phyloP scores from a whole-genome alignment of 1,140 invertebrate genomes.

The Venturia canescens region DNA sequence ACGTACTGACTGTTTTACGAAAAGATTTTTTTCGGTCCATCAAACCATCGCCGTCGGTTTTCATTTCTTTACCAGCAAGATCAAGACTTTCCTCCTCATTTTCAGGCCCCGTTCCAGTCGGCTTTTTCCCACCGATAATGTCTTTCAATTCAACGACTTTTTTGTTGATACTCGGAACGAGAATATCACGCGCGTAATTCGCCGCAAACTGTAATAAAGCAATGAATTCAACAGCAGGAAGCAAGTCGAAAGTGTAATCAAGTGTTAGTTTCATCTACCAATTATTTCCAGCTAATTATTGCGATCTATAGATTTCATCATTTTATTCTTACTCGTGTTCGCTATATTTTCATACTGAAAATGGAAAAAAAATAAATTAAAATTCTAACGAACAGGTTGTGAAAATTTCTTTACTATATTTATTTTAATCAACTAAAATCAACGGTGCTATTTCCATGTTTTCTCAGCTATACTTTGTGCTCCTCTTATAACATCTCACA shows the following conservation, averaged over 20 bases:
- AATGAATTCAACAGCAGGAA: slow-evolving; percentile 16
- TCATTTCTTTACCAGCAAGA: slow-evolving; percentile 64
- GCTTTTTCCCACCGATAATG: slow-evolving; percentile 80
- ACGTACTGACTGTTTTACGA: slow-evolving; percentile 81
- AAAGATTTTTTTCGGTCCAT: slow-evolving; percentile 81
- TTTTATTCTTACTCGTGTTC: background rate
- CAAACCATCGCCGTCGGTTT: slow-evolving; percentile 59
- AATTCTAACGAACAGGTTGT: background rate
- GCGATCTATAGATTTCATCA: background rate
- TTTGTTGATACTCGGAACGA: slow-evolving; percentile 86
- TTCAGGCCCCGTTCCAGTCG: slow-evolving; percentile 67
- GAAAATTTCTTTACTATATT: background rate
- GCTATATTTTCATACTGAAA: slow-evolving; percentile 29
- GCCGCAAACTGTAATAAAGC: slow-evolving; percentile 86
- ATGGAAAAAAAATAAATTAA: background rate
- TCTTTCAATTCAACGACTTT: slow-evolving; percentile 85
- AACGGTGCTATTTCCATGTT: background rate
- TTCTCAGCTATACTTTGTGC: background rate
- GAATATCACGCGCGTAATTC: slow-evolving; percentile 90
- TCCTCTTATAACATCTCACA: background rate
- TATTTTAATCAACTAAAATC: background rate
- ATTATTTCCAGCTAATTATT: slow-evolving; percentile 20
- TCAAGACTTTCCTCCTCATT: slow-evolving; percentile 71
- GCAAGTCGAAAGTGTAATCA: background rate
- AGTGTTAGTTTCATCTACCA: too few species aligned